A percentile compares a stretch with the other conserved stretches of the same genome.
phyloP scores from a whole-genome alignment of 2,888 invertebrate species.

The Clostera curtula region DNA sequence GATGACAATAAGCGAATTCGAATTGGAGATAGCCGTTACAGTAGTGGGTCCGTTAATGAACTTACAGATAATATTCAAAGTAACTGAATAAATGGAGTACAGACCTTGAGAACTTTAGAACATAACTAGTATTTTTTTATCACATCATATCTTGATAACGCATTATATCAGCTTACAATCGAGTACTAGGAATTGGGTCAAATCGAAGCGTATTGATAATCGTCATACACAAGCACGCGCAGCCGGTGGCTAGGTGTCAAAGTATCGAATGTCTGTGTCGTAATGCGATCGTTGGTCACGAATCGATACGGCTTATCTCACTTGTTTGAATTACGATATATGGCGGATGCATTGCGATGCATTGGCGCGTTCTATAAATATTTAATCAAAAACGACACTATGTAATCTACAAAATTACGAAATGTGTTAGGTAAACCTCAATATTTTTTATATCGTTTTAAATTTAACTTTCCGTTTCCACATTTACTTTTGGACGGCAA shows the following conservation, averaged over 20 bases:
- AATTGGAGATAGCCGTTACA: too few species aligned
- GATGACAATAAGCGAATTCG: too few species aligned
- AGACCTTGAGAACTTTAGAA: too few species aligned
- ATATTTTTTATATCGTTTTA: conserved; percentile 8
- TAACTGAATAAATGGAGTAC: too few species aligned
- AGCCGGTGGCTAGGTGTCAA: conserved; percentile 53
- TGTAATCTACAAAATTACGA: conserved; percentile 12
- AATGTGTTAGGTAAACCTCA: conserved; percentile 10
- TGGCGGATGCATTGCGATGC: conserved; percentile 51
- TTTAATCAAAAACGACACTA: conserved; percentile 53
- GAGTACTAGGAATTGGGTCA: conserved; percentile 38
- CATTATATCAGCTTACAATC: conserved; percentile 11
- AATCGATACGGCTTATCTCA: conserved; percentile 38
- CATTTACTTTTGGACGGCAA: too few species aligned
- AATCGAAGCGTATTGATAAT: conserved; percentile 38
- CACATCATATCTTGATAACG: too few species aligned
- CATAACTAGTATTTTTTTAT: too few species aligned
- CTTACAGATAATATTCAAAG: too few species aligned
- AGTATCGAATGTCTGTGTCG: conserved; percentile 51
- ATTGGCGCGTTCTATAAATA: conserved; percentile 53
- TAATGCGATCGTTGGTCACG: conserved; percentile 55
- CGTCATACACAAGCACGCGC: conserved; percentile 34
- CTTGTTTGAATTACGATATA: conserved; percentile 53
- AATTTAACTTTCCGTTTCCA: too few species aligned
- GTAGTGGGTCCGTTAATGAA: too few species aligned